Conservation (phyloP, 2,888 invertebrate species). For the Pyralis farinalis region DNA sequence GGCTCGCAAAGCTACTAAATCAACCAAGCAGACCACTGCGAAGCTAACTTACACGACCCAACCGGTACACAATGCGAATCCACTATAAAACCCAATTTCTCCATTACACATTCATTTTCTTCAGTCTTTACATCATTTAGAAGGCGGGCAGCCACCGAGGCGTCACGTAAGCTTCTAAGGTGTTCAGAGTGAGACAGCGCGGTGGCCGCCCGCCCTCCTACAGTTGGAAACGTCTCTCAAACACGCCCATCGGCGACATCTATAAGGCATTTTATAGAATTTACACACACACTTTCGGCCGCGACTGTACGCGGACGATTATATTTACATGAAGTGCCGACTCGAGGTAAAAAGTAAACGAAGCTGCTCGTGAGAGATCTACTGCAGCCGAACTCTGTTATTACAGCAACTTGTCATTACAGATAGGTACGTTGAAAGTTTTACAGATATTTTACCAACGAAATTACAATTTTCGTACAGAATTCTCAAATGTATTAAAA, state of each 20-base stretch:
- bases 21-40: slow-evolving; percentile 1
- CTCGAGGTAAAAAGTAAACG: slow-evolving; percentile 13
- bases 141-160: background rate
- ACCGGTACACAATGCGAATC: slow-evolving; percentile 10
- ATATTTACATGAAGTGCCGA: slow-evolving; percentile 27
- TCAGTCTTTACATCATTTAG: slow-evolving; percentile 56
- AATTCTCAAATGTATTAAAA: slow-evolving; percentile 7
- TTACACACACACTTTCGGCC: slow-evolving; percentile 21
- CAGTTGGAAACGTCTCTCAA: slow-evolving; percentile 40
- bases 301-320: slow-evolving; percentile 9
- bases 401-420: background rate
- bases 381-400: background rate
- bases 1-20: slow-evolving; percentile 1
- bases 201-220: slow-evolving; percentile 12
- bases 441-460: background rate
- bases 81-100: slow-evolving; percentile 40
- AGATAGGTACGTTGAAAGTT: background rate
- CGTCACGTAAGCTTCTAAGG: too few relatives aligned
- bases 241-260: slow-evolving; percentile 30
- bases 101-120: slow-evolving; percentile 36
- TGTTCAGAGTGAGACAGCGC: background rate
- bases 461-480: slow-evolving; percentile 2
- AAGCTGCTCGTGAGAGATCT: slow-evolving; percentile 14
- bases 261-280: slow-evolving; percentile 60
- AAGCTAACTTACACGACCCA: background rate